These are phyloP conservation scores for Holcopasites calliopsidis DNA, from an alignment of 1,140 invertebrate genomes.

Conservation along the genomic window DNA sequence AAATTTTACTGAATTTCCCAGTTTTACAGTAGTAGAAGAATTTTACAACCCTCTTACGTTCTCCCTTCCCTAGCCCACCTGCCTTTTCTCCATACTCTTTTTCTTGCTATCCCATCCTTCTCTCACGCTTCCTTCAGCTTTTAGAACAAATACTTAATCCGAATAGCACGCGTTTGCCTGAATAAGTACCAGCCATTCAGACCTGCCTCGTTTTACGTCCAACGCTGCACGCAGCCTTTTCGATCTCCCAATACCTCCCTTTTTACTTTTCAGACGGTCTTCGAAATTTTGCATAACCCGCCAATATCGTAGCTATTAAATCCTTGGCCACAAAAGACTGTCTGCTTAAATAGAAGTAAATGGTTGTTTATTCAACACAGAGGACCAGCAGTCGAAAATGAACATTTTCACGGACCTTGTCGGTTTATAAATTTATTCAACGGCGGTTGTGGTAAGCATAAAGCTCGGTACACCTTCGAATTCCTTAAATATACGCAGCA, in stretches of 20 bases:
- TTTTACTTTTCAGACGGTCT: slow-evolving; percentile 10
- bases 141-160: slow-evolving; percentile 80
- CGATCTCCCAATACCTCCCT: slow-evolving; percentile 35
- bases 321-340: too few relatives aligned
- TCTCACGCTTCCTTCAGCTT: slow-evolving; percentile 71
- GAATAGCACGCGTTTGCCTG: slow-evolving; percentile 77
- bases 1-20: slow-evolving; percentile 72
- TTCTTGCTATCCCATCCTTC: slow-evolving; percentile 45
- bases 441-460: too few relatives aligned
- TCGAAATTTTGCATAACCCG: slow-evolving; percentile 2
- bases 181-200: slow-evolving; percentile 77
- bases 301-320: not conserved
- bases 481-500: too few relatives aligned
- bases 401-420: too few relatives aligned
- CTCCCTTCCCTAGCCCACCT: slow-evolving; percentile 28
- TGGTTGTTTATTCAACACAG: not conserved
- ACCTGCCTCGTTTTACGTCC: slow-evolving; percentile 71
- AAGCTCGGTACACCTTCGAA: too few relatives aligned
- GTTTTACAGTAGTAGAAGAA: slow-evolving; percentile 63
- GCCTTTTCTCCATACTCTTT: slow-evolving; percentile 35
- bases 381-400: too few relatives aligned
- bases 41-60: slow-evolving; percentile 68
- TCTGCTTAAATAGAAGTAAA: not conserved
- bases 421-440: too few relatives aligned
- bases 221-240: slow-evolving; percentile 44